Conservation (phyloP, 30 jellyfish, hydroid and myxozoan genomes). For the Turritopsis rubra region DNA sequence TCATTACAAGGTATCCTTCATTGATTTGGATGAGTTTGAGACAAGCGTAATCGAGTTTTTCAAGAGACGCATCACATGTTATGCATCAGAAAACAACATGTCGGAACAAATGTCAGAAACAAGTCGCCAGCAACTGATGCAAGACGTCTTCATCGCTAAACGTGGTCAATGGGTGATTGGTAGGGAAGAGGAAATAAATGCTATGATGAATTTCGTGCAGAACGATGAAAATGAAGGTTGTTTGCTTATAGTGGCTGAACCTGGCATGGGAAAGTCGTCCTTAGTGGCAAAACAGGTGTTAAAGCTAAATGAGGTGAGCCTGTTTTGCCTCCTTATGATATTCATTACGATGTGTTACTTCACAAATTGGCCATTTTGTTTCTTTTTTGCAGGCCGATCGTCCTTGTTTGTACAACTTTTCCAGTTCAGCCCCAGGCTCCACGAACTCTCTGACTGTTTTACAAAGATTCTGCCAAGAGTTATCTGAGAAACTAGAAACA, state of each 20-base stretch:
- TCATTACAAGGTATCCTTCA: conserved; percentile 30
- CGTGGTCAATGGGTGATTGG: conserved; percentile 69
- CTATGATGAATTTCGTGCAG: conserved; percentile 29
- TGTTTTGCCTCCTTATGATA: neutral
- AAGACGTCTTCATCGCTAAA: conserved; percentile 57
- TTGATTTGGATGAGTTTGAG: conserved; percentile 57
- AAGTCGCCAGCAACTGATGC: neutral
- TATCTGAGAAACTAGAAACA: conserved; percentile 20
- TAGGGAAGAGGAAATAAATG: conserved; percentile 45
- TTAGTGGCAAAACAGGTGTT: conserved; percentile 52
- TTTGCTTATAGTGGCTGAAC: conserved; percentile 51
- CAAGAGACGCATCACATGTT: conserved; percentile 45
- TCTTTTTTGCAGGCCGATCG: conserved; percentile 16
- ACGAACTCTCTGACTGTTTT: conserved; percentile 37
- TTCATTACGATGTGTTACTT: neutral
- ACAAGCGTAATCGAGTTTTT: conserved; percentile 38
- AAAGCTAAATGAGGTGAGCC: conserved; percentile 19
- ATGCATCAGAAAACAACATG: conserved; percentile 27
- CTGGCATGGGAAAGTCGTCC: conserved; percentile 90
- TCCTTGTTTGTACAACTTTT: conserved; percentile 62
- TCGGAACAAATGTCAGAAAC: conserved; percentile 20
- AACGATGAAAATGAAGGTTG: neutral
- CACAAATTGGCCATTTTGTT: neutral
- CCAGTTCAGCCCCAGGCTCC: conserved; percentile 78
- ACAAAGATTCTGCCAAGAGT: conserved; percentile 29